These are phyloP conservation scores for Rhea pennata DNA, from an alignment of 2,113 vertebrate species.

Conservation along the genomic window DNA sequence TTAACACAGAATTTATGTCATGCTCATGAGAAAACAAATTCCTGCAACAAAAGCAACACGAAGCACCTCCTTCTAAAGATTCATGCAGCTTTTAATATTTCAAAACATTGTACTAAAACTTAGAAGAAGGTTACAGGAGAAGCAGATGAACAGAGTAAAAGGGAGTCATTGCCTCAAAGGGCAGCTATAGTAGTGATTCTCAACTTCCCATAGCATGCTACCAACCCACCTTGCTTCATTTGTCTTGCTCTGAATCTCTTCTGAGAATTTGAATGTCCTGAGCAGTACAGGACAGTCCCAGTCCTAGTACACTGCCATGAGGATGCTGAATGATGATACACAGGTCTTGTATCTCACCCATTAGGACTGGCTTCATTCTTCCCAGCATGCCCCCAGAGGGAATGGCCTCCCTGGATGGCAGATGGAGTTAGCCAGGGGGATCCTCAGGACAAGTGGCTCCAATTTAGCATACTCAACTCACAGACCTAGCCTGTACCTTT, in stretches of 20 bases:
- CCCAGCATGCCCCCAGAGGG: accelerated
- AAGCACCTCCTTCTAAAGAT: background rate
- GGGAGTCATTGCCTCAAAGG: background rate
- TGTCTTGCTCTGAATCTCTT: background rate
- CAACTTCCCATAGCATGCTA: background rate
- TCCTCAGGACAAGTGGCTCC: background rate
- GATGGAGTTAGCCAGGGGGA: background rate
- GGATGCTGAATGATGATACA: background rate
- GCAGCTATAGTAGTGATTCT: background rate
- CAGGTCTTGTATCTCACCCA: background rate
- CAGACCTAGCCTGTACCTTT: background rate
- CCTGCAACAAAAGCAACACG: background rate
- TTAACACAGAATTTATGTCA: background rate
- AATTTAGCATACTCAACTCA: background rate
- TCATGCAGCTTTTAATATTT: background rate
- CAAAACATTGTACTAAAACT: background rate
- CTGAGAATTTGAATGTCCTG: background rate
- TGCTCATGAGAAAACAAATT: background rate
- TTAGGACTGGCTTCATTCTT: background rate
- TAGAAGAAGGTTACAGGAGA: background rate
- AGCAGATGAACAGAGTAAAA: background rate
- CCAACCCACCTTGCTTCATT: background rate
- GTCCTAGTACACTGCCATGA: background rate
- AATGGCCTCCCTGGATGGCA: background rate
- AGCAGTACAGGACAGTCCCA: background rate